phyloP scores from a whole-genome alignment of 2,113 vertebrate genomes.

The Aegotheles bennettii region DNA sequence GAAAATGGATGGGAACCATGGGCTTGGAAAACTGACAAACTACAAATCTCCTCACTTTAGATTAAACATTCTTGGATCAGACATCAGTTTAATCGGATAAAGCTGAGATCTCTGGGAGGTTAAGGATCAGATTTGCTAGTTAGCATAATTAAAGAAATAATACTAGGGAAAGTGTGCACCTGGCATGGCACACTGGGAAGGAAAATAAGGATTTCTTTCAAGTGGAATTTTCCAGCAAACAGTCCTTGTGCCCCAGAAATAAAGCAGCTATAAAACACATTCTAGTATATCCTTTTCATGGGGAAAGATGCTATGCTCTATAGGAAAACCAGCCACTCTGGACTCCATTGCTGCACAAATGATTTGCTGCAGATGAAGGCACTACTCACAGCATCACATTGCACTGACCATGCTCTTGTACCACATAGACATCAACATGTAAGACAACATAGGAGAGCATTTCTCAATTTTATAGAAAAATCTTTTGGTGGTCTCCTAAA shows the following conservation, averaged over 20 bases:
- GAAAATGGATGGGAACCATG: neutral
- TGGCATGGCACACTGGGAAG: neutral
- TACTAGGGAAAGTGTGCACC: neutral
- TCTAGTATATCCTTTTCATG: accelerated
- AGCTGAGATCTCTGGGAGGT: neutral
- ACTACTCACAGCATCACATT: no score
- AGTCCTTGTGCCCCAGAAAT: neutral
- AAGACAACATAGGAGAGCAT: neutral
- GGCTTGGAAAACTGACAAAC: neutral
- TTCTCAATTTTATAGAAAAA: neutral
- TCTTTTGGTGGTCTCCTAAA: neutral
- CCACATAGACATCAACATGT: neutral
- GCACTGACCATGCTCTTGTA: neutral
- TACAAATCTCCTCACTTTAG: neutral
- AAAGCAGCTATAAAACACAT: neutral
- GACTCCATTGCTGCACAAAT: neutral
- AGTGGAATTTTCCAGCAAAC: neutral
- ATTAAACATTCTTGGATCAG: neutral
- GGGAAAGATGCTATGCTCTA: neutral
- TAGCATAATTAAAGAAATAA: neutral
- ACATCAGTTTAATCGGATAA: neutral
- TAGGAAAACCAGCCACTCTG: neutral
- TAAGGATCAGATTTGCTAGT: neutral
- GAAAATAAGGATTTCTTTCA: neutral
- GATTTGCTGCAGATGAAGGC: neutral